phyloP scores from a whole-genome alignment of 2,888 invertebrate genomes.

The Sarcophaga carnaria region DNA sequence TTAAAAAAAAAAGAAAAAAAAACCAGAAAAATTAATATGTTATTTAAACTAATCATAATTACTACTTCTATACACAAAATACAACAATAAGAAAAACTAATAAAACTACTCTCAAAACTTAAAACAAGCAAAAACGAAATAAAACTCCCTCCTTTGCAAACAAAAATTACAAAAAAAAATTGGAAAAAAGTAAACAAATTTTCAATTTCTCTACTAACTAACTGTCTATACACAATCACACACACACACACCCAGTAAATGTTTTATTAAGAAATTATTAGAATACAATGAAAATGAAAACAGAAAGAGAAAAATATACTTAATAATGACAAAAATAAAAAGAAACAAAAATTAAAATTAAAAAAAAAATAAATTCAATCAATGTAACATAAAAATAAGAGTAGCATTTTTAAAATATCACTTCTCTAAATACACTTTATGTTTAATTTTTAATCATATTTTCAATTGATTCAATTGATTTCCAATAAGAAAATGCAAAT shows the following conservation, averaged over 20 bases:
- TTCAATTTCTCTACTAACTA: not conserved
- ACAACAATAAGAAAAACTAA: slow-evolving; percentile 12
- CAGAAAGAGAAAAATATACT: too few relatives aligned
- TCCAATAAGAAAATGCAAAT: not conserved
- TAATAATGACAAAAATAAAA: not conserved
- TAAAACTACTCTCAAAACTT: slow-evolving; percentile 46
- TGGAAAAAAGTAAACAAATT: not conserved
- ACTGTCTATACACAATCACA: not conserved
- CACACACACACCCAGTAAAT: not conserved
- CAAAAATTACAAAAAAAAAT: not conserved
- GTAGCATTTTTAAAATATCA: slow-evolving; percentile 49
- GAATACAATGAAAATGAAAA: too few relatives aligned
- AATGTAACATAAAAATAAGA: slow-evolving; percentile 35
- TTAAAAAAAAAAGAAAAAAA: not conserved
- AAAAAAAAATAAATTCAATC: slow-evolving; percentile 11
- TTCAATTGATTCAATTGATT: not conserved
- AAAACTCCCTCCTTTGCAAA: slow-evolving; percentile 34
- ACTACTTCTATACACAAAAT: slow-evolving; percentile 22
- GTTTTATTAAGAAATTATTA: not conserved
- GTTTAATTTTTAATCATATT: too few relatives aligned
- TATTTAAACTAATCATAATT: slow-evolving; percentile 56
- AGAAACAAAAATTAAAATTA: not conserved
- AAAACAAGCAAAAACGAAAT: not conserved
- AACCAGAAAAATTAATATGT: slow-evolving; percentile 35
- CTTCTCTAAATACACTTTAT: not conserved